Conservation (phyloP, 2,113 vertebrate genomes). For the Hippocampus abdominalis region DNA sequence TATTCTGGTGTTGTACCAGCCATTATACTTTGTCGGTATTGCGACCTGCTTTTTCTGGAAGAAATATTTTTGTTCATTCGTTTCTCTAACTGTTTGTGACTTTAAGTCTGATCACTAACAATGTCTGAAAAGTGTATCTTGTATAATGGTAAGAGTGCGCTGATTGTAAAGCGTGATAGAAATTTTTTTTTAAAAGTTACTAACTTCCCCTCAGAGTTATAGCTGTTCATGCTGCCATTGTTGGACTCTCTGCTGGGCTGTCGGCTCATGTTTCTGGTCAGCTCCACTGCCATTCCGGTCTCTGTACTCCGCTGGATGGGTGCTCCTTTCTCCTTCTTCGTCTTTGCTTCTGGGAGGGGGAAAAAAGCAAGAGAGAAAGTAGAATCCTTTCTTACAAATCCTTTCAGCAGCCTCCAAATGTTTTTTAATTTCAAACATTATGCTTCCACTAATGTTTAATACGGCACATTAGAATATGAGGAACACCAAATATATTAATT, state of each 20-base stretch:
- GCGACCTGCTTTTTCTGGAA: no score
- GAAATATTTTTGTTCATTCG: no score
- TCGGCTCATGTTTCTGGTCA: slow-evolving; percentile 89
- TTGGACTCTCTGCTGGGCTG: slow-evolving; percentile 95
- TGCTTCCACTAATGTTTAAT: neutral
- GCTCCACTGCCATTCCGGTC: slow-evolving; percentile 94
- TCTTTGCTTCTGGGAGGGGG: slow-evolving; percentile 79
- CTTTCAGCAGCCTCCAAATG: neutral
- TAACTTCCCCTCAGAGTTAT: slow-evolving; percentile 96
- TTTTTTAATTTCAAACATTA: neutral
- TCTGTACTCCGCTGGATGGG: slow-evolving; percentile 94
- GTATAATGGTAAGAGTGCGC: no score
- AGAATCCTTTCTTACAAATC: neutral
- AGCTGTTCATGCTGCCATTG: slow-evolving; percentile 97
- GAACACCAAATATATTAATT: neutral
- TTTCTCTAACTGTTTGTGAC: no score
- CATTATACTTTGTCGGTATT: no score
- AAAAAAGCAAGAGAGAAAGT: neutral
- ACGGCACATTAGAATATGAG: neutral
- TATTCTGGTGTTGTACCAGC: no score
- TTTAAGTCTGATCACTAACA: no score
- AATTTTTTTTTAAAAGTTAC: slow-evolving; percentile 50
- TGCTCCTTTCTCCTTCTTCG: slow-evolving; percentile 90
- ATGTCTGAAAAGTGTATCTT: no score
- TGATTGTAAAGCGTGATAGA: neutral